Percentiles rank a stretch among this genome's conserved stretches.
These are phyloP conservation scores for Rafetus swinhoei DNA, from an alignment of 2,113 vertebrate species.

Conservation along the genomic window DNA sequence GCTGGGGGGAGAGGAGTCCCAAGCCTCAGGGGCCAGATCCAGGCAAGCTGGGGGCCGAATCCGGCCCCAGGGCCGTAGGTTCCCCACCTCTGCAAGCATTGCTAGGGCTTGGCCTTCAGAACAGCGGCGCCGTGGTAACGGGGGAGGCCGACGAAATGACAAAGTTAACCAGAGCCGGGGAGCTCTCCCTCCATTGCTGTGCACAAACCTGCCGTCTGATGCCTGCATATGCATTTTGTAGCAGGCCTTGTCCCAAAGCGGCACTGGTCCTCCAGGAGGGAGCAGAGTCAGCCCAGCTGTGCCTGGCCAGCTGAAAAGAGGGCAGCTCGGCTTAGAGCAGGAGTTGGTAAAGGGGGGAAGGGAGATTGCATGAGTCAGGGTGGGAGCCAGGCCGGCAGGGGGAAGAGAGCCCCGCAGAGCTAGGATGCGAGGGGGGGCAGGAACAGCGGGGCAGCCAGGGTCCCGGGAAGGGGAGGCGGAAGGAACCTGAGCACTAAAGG, in stretches of 20 bases:
- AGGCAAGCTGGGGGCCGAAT: too few relatives aligned
- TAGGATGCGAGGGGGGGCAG: not conserved
- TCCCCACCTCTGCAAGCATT: too few relatives aligned
- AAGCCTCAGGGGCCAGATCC: too few relatives aligned
- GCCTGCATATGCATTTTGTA: not conserved
- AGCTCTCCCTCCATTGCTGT: not conserved
- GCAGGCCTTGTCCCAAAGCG: too few relatives aligned
- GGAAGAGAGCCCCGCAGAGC: not conserved
- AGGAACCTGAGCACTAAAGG: not conserved
- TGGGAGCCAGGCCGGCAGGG: not conserved
- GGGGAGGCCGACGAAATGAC: not conserved
- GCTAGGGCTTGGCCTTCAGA: not conserved
- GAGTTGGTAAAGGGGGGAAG: not conserved
- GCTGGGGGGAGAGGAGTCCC: too few relatives aligned
- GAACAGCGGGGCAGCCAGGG: too few relatives aligned
- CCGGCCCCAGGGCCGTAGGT: too few relatives aligned
- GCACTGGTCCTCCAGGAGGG: not conserved
- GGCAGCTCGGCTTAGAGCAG: not conserved
- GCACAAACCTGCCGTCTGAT: not conserved
- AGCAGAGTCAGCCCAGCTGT: not conserved
- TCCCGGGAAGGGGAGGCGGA: not conserved
- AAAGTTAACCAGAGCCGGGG: too few relatives aligned
- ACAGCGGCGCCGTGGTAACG: not conserved
- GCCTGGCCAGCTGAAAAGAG: not conserved
- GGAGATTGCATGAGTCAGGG: not conserved